These are phyloP conservation scores for Listronotus bonariensis DNA, from an alignment of 1,140 invertebrate species.

Conservation along the genomic window DNA sequence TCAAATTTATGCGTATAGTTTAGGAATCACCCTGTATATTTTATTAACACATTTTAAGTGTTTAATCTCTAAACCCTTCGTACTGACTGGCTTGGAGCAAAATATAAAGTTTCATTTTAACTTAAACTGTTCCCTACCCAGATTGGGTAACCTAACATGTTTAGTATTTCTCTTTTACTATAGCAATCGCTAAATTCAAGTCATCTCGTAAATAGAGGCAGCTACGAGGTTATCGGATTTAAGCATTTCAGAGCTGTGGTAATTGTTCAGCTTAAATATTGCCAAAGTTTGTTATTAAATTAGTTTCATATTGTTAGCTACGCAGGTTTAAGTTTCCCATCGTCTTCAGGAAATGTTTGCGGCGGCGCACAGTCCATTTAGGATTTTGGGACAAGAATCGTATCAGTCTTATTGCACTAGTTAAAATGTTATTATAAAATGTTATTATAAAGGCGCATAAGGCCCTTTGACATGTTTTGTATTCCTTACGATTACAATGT, in stretches of 20 bases:
- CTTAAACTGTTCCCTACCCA: slow-evolving; percentile 3
- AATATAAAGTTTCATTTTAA: slow-evolving; percentile 1
- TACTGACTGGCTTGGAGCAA: too few species aligned
- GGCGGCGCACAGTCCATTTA: background rate
- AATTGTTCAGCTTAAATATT: slow-evolving; percentile 26
- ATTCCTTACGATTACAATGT: too few species aligned
- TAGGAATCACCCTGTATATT: too few species aligned
- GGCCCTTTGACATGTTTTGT: too few species aligned
- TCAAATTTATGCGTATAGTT: too few species aligned
- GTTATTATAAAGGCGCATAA: too few species aligned
- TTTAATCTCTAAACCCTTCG: too few species aligned
- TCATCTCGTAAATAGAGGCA: background rate
- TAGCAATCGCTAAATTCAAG: slow-evolving; percentile 2
- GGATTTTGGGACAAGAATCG: too few species aligned
- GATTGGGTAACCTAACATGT: slow-evolving; percentile 4
- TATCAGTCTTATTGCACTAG: too few species aligned
- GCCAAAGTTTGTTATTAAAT: slow-evolving; percentile 14
- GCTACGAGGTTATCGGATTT: slow-evolving; percentile 20
- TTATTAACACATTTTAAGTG: too few species aligned
- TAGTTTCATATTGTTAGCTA: slow-evolving; percentile 23
- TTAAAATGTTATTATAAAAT: too few species aligned
- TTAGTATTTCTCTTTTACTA: slow-evolving; percentile 11
- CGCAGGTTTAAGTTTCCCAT: slow-evolving; percentile 1
- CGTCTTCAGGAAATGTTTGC: background rate
- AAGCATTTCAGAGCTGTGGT: slow-evolving; percentile 9